A percentile compares a stretch with the other conserved stretches of the same genome.
Conservation (phyloP, 2,113 vertebrate genomes). For the Aspiorhynchus laticeps region DNA sequence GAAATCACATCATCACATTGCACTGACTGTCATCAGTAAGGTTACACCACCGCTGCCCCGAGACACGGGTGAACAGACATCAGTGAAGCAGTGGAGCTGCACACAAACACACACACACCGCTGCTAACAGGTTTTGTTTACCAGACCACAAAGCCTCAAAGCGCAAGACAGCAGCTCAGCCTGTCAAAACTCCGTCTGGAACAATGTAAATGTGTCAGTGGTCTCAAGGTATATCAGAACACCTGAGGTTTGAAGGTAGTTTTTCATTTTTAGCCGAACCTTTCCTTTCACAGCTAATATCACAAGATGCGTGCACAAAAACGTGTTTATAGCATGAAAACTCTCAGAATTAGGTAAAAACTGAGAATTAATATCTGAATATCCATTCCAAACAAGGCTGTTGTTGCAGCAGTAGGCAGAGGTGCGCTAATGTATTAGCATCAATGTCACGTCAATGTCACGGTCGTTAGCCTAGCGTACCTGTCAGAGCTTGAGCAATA, state of each 20-base stretch:
- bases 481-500: constrained; percentile 25
- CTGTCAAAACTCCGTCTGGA: constrained; percentile 43
- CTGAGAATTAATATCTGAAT: background rate
- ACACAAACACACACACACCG: constrained; percentile 28
- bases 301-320: background rate
- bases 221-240: background rate
- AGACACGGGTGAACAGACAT: constrained; percentile 2
- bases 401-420: background rate
- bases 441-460: constrained; percentile 38
- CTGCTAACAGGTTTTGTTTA: constrained; percentile 39
- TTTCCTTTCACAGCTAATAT: background rate
- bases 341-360: background rate
- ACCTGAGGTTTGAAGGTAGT: constrained; percentile 1
- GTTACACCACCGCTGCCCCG: background rate
- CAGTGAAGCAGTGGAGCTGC: background rate
- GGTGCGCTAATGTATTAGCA: constrained; percentile 24
- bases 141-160: constrained; percentile 29
- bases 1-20: constrained; percentile 34
- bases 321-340: background rate
- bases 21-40: constrained; percentile 32
- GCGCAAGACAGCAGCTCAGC: constrained; percentile 12
- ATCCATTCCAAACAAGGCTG: background rate
- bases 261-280: background rate
- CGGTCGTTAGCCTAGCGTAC: constrained; percentile 13
- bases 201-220: constrained; percentile 30